Evolutionary conservation across 2,797 vertebrate species (phyloP), one percentile per base, ranked within the genome.

Genomic region (Acridotheres tristis): DNA sequence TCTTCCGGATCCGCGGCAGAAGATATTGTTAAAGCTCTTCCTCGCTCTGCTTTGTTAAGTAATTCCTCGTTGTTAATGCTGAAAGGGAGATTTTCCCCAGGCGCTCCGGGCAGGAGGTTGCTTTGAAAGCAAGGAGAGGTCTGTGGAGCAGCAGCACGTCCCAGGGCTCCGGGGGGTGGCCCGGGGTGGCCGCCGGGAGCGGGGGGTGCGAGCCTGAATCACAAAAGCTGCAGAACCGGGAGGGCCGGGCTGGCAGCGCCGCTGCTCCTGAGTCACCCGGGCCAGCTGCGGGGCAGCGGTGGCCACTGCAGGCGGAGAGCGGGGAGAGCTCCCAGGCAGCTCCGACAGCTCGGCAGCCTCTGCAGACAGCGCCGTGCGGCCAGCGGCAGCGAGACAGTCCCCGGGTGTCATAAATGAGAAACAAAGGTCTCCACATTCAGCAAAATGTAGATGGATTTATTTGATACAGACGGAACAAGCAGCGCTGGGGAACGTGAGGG

Each of bases 111-210:
- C 45, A 25, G 10, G 29, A 57, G 63, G 18, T 55, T 34, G 80
- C 78, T 71, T 45, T 50, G 40, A 29, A 36, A 45, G 66, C 45
- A 3, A 21, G 51, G 50, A 45, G 55, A 43, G 63, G 12, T 51
- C 82, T 30, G 84, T 34, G 65, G 66, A 89, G 90, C 72, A 23
- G 93, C 92, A 23, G 93, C 92, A 90, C 55, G 68, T 88, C 72
- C 5, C 1, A 1, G 80, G 53, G 89, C 77, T 82, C 27, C 4
- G 38, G 57, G 76, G 76, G 78, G 42, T 25, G 72, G 79, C 77
- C 50, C 11, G 36, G 25, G 76, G 51, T 23, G 63, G 22, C 48
- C 30, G 47, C 67, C 38, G 4, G 54, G 11, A 50, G 81, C 20
- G 2, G 27, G 43, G 77, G 21, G 9, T 29, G 76, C 13, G 2